Conservation (phyloP, 2,113 vertebrate species). For the Semnornis frantzii region DNA sequence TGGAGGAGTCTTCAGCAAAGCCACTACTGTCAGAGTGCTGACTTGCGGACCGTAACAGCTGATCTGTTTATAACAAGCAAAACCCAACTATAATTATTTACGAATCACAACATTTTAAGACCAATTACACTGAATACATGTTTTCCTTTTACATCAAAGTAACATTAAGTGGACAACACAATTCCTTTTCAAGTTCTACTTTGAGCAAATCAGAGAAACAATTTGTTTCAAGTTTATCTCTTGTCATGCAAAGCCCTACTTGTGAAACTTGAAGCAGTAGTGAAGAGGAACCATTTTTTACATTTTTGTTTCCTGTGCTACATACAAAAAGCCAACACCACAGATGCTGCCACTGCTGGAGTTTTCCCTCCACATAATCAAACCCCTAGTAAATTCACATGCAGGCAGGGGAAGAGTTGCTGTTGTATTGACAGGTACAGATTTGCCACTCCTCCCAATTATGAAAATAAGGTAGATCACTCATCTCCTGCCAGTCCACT, state of each 20-base stretch:
- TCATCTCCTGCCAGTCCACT: background rate
- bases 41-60: constrained; percentile 86
- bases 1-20: constrained; percentile 91
- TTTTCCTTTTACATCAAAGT: background rate
- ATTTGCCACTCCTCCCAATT: background rate
- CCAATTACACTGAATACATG: background rate
- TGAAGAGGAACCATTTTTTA: background rate
- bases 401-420: background rate
- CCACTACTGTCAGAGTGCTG: constrained; percentile 98
- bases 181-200: background rate
- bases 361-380: background rate
- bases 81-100: background rate
- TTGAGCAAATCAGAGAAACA: background rate
- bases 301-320: background rate
- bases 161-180: background rate
- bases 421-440: background rate
- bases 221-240: background rate
- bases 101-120: background rate
- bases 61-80: constrained; percentile 67
- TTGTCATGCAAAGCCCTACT: background rate
- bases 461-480: background rate
- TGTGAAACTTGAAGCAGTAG: background rate
- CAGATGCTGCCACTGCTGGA: background rate
- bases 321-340: background rate
- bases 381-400: background rate